Percentiles rank a stretch among this genome's conserved stretches.
These are phyloP conservation scores for Gonocerus acuteangulatus DNA, from an alignment of 2,888 invertebrate genomes.

Conservation along the genomic window DNA sequence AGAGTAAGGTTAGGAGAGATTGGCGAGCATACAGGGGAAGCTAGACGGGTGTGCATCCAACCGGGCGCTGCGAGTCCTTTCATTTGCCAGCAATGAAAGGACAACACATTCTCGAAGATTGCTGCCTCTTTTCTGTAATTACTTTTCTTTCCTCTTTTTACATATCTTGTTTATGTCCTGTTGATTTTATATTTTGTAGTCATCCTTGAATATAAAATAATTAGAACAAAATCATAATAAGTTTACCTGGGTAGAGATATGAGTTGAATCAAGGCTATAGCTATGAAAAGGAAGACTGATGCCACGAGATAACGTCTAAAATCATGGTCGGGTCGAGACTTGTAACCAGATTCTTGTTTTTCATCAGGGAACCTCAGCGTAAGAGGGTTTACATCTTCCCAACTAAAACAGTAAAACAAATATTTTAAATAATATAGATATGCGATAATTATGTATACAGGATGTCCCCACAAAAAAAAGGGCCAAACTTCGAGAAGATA, in stretches of 20 bases:
- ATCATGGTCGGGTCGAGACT: conserved; percentile 69
- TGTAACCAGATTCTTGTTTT: conserved; percentile 68
- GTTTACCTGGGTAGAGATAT: conserved; percentile 74
- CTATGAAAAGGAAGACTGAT: conserved; percentile 66
- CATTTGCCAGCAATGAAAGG: too few species aligned
- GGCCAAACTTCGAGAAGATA: background rate
- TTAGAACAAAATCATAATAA: too few species aligned
- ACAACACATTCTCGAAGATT: too few species aligned
- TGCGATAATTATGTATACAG: background rate
- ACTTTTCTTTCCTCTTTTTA: too few species aligned
- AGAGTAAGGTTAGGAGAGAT: too few species aligned
- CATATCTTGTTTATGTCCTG: too few species aligned
- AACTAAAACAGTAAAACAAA: conserved; percentile 42
- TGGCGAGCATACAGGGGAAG: too few species aligned
- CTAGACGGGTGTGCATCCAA: too few species aligned
- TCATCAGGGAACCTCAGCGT: conserved; percentile 73
- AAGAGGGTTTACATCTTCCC: conserved; percentile 70
- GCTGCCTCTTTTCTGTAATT: too few species aligned
- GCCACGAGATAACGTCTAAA: conserved; percentile 80
- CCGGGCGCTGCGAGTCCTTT: too few species aligned
- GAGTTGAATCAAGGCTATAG: conserved; percentile 70
- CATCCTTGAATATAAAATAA: too few species aligned
- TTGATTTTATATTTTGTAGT: too few species aligned
- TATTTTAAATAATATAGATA: background rate
- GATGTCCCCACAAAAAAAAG: background rate